A percentile compares a stretch with the other conserved stretches of the same genome.
Conservation (phyloP, 2,888 invertebrate species). For the Suillia variegata region DNA sequence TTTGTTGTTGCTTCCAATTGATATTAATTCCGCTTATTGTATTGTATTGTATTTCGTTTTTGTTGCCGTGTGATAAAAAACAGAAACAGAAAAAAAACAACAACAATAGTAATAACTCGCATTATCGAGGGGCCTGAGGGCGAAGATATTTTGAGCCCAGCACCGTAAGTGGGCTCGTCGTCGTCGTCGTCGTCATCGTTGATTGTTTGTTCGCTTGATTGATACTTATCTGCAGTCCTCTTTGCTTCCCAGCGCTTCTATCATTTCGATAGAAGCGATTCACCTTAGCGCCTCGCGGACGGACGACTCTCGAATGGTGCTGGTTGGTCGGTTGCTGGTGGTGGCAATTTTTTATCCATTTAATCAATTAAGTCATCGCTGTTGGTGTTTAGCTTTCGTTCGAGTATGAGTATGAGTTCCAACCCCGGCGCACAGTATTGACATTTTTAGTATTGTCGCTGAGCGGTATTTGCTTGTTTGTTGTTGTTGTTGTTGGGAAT, state of each 20-base stretch:
- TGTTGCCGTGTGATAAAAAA: background rate
- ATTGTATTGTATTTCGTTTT: no score
- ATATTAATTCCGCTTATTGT: conserved; percentile 6
- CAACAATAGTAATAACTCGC: background rate
- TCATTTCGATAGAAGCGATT: conserved; percentile 20
- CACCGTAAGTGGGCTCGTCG: conserved; percentile 1
- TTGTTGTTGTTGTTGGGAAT: conserved; percentile 21
- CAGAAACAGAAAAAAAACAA: no score
- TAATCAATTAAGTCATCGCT: conserved; percentile 55
- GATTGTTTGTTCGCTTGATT: conserved; percentile 44
- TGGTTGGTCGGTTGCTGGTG: no score
- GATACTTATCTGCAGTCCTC: conserved; percentile 21
- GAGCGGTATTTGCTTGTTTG: no score
- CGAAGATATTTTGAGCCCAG: background rate
- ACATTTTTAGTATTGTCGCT: no score
- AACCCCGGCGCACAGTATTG: conserved; percentile 27
- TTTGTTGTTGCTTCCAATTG: conserved; percentile 1
- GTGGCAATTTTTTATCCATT: conserved; percentile 51
- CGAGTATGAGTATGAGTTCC: no score
- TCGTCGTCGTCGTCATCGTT: conserved; percentile 23
- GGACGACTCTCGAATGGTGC: conserved; percentile 33
- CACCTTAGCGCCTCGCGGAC: conserved; percentile 28
- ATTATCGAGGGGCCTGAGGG: background rate
- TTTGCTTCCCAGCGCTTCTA: conserved; percentile 14
- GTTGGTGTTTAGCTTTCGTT: conserved; percentile 18